Conservation (phyloP, 2,113 vertebrate genomes). For the Opisthocomus hoazin region DNA sequence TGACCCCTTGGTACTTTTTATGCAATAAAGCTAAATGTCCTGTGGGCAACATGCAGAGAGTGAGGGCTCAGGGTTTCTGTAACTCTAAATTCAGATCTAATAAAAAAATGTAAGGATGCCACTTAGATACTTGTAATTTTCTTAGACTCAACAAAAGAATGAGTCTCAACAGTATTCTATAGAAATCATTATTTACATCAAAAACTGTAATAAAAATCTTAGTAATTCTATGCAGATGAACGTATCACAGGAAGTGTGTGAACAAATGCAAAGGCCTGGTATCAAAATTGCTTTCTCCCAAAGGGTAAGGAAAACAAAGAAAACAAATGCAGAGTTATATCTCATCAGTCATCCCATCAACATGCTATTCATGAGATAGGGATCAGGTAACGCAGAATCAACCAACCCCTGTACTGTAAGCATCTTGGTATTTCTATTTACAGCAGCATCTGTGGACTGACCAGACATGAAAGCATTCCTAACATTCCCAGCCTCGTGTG, state of each 20-base stretch:
- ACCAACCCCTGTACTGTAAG: not conserved
- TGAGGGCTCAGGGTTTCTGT: not conserved
- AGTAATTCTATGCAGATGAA: not conserved
- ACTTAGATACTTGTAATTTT: not conserved
- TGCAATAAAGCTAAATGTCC: not conserved
- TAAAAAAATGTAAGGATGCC: not conserved
- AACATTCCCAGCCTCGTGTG: not conserved
- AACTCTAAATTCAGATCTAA: not conserved
- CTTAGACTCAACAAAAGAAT: not conserved
- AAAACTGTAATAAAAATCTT: not conserved
- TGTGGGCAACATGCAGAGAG: not conserved
- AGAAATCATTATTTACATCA: not conserved
- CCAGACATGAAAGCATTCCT: not conserved
- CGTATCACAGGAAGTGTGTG: not conserved
- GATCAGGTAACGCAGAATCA: not conserved
- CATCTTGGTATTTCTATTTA: not conserved
- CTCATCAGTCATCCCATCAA: not conserved
- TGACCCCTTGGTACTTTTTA: not conserved
- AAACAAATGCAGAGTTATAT: not conserved
- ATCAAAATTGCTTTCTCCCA: not conserved
- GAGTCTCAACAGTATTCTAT: not conserved
- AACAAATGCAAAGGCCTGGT: not conserved
- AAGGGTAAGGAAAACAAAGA: not conserved
- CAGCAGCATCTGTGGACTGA: not conserved
- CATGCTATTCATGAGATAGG: not conserved